Conservation (phyloP, 2,888 invertebrate genomes). For the Temnothorax unifasciatus region DNA sequence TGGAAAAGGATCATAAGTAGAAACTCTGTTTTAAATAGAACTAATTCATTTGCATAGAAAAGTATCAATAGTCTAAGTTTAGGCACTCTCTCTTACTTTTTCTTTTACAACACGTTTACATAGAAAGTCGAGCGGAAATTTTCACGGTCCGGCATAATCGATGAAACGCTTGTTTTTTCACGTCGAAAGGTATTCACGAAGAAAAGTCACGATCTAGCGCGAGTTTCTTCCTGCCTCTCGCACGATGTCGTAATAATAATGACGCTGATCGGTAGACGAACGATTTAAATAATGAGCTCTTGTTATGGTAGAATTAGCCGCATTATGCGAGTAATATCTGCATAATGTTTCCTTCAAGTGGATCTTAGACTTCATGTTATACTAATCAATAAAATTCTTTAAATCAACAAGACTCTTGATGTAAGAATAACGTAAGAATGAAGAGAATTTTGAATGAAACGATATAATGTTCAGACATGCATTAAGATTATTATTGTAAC, state of each 20-base stretch:
- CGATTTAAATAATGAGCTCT: slow-evolving; percentile 32
- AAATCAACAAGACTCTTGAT: neutral
- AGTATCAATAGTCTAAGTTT: slow-evolving; percentile 18
- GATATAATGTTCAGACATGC: no score
- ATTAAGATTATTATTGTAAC: slow-evolving; percentile 2
- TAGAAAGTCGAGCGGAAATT: slow-evolving; percentile 17
- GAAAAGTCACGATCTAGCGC: slow-evolving; percentile 61
- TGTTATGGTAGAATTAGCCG: slow-evolving; percentile 20
- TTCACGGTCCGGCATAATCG: neutral
- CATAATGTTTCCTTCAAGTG: neutral
- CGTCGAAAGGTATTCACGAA: slow-evolving; percentile 55
- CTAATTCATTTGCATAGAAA: neutral
- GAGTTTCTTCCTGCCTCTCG: slow-evolving; percentile 12
- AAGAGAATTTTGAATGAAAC: neutral
- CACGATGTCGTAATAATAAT: slow-evolving; percentile 27
- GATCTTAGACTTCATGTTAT: neutral
- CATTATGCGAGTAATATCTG: neutral
- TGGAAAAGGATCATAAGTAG: neutral
- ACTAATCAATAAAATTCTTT: neutral
- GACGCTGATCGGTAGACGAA: neutral
- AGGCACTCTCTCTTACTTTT: neutral
- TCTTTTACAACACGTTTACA: neutral
- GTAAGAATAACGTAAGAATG: neutral
- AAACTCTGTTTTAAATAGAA: neutral
- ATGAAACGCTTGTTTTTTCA: slow-evolving; percentile 10